Evolutionary conservation across 2,797 vertebrate genomes (phyloP).

Genomic region (Alectoris magna): DNA sequence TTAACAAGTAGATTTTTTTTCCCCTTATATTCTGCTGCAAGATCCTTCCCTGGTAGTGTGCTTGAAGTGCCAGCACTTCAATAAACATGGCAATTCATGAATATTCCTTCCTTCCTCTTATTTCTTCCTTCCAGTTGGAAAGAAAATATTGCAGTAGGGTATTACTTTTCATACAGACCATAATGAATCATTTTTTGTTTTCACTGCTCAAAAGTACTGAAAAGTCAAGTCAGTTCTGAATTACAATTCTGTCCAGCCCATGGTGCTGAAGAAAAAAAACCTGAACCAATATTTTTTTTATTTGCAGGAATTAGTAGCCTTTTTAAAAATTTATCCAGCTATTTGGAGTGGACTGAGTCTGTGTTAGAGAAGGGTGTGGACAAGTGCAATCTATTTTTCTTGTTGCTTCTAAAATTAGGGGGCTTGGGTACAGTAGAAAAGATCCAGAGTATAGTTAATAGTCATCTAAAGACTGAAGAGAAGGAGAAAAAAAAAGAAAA

Average conservation of each 20-base stretch:
- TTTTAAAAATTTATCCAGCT: neutral
- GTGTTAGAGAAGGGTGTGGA: neutral
- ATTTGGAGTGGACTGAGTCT: neutral
- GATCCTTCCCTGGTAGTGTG: neutral
- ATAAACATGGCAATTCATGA: neutral
- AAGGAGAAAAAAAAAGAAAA: neutral
- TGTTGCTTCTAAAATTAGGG: neutral
- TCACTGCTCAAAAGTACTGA: neutral
- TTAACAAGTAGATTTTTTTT: neutral
- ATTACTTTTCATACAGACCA: neutral
- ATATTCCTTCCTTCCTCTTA: neutral
- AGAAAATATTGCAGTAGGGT: neutral
- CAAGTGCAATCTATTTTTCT: neutral
- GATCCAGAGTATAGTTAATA: neutral
- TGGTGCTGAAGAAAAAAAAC: rapidly evolving
- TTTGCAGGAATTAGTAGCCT: neutral
- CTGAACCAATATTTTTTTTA: rapidly evolving
- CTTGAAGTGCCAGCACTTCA: neutral
- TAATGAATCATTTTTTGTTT: neutral
- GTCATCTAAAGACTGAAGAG: neutral
- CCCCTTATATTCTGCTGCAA: neutral
- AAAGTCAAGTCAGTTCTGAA: neutral
- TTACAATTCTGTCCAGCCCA: neutral
- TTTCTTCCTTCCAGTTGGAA: neutral
- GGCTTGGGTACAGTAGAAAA: neutral